Evolutionary conservation across 2,888 invertebrate genomes (phyloP), one percentile per base, ranked within the genome.

Genomic region (Tinea semifulvella): DNA sequence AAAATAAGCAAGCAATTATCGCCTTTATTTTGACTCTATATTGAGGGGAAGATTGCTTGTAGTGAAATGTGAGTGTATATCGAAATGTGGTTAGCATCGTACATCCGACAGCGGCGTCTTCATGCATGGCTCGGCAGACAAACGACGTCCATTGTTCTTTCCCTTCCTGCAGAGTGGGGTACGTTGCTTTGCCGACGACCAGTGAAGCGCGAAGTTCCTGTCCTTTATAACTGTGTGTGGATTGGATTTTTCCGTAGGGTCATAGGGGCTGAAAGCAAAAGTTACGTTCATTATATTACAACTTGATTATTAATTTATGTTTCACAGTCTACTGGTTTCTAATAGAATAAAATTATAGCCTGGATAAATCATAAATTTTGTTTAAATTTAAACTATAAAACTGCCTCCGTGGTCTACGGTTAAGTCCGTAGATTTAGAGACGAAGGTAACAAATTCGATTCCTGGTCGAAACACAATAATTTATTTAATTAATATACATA

Each of bases 81-180:
- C 18, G 18, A 36, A 3, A n/a, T 18, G 36, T 36, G 17, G 17
- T 18, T 36, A 36, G 17, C 10, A 36, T 10, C 11, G 14, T 36
- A 36, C 36, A 36, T 36, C 36, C 36, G 36, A 36, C 36, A 36
- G 36, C 40, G 22, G 20, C 40, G 40, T 40, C 20, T 40, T 20
- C 40, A 40, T 40, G 40, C 40, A 40, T 40, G 40, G 40, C 18
- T 40, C 22, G 40, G n/a, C 40, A 40, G 40, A 40, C 40, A 40
- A 40, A 40, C 40, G 40, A 40, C 14, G 22, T 40, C 22, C 40
- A 40, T 40, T 40, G 40, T 40, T 40, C 40, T 36, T 36, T 18
- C 17, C 17, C 16, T 36, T 36, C 36, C 36, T 36, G 36, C 18
- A 36, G 17, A 7, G 18, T 36, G 36, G 18, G 36, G 36, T 18